Evolutionary conservation across 2,888 invertebrate genomes (phyloP), one percentile per base, ranked within the genome.

Genomic region (Coelopa pilipes): DNA sequence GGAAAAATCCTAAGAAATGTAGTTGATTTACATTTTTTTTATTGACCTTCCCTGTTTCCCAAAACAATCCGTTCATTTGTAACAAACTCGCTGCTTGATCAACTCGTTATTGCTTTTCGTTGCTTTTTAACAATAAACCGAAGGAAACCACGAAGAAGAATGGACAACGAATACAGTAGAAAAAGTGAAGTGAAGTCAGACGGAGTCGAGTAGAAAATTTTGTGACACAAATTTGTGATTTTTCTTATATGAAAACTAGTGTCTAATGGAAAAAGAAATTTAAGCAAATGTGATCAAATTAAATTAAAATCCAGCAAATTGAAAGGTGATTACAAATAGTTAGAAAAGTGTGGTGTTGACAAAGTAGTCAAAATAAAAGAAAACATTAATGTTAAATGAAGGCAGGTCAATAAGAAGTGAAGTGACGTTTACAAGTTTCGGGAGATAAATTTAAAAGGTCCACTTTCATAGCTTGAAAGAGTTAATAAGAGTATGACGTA

Each of bases 341-440:
- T 49, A 50, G 17, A 49, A 67, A 34, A 4, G 34, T 34, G 34
- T 34, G 7, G 2, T 4, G 34, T 34, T n/a, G n/a, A 66, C 13
- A 45, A 19, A 69, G 5, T n/a, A 17, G 21, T 12, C 9, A 62
- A 21, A 59, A 60, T 49, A 60, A 70, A 59, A 19, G 19, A 50
- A 46, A 47, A 47, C 45, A 45, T 34, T 53, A 46, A 65, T 71
- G 55, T 55, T 46, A 63, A 47, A 13, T 65, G 62, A 62, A 63
- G 24, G 50, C 65, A 55, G 55, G 0, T 53, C 19, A 71, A 50
- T 9, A 21, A 66, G 13, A 24, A 34, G 47, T 65, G 17, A 71
- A 71, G 71, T 71, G 71, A 71, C 71, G 71, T 71, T 34, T 71
- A 65, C 71, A 71, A 71, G 71, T 71, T 71, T 55, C 53, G 45